Conservation (phyloP, 2,797 vertebrate genomes). For the Oreortyx pictus region DNA sequence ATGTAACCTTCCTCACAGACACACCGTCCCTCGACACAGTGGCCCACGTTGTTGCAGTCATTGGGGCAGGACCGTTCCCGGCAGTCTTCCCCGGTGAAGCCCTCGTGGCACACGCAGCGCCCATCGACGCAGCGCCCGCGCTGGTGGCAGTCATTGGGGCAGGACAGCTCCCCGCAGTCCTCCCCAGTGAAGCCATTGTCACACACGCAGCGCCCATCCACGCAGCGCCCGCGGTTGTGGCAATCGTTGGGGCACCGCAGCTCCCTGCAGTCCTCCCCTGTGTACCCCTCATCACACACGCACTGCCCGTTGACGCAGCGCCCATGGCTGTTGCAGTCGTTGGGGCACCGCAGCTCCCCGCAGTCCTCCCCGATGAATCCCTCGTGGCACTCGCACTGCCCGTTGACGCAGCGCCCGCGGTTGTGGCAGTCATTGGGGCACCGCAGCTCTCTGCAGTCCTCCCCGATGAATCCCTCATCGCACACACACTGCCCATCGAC, state of each 20-base stretch:
- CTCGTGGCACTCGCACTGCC: constrained; percentile 88
- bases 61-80: constrained; percentile 70
- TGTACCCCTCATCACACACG: constrained; percentile 86
- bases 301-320: constrained; percentile 84
- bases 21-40: constrained; percentile 85
- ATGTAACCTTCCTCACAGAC: constrained; percentile 90
- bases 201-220: constrained; percentile 79
- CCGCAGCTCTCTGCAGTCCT: constrained; percentile 87
- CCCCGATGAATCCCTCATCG: constrained; percentile 83
- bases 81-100: constrained; percentile 89
- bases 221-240: constrained; percentile 73
- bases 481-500: constrained; percentile 88
- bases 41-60: constrained; percentile 79
- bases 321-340: constrained; percentile 83
- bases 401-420: constrained; percentile 85
- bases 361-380: constrained; percentile 89
- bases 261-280: constrained; percentile 84
- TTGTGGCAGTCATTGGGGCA: constrained; percentile 87
- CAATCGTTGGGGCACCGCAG: constrained; percentile 83
- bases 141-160: constrained; percentile 60
- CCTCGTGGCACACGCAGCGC: constrained; percentile 87
- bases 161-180: constrained; percentile 81
- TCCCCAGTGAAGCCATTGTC: constrained; percentile 87
- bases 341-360: constrained; percentile 86
- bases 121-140: constrained; percentile 58